Percentiles rank a stretch among this genome's conserved stretches.
Evolutionary conservation across 2,797 vertebrate genomes (phyloP).

Genomic region (Microhierax caerulescens): DNA sequence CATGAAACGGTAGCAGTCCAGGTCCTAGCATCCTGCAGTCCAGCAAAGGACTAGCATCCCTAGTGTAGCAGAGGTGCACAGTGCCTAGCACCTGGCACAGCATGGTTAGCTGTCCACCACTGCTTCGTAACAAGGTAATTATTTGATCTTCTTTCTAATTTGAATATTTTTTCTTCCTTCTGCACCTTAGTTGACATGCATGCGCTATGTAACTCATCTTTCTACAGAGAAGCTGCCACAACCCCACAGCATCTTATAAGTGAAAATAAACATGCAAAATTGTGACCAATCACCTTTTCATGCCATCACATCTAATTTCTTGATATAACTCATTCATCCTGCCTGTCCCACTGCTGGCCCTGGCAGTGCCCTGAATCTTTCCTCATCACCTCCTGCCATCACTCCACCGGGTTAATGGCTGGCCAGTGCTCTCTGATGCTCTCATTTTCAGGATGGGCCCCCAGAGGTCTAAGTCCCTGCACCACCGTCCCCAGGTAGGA

Average conservation of each 20-base stretch:
- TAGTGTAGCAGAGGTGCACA: no score
- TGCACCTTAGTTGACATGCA: neutral
- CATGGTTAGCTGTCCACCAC: neutral
- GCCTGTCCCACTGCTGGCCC: neutral
- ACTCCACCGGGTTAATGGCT: neutral
- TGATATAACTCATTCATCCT: neutral
- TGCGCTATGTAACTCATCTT: neutral
- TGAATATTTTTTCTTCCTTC: neutral
- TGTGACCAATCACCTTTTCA: neutral
- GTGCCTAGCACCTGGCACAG: accelerated
- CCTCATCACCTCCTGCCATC: neutral
- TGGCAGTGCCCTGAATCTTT: neutral
- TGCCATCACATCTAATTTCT: neutral
- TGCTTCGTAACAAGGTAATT: neutral
- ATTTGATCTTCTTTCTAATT: neutral
- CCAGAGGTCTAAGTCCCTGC: neutral
- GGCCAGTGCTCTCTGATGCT: neutral
- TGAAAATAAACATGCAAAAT: neutral
- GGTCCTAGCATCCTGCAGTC: neutral
- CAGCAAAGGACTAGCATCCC: neutral
- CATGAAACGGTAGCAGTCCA: neutral
- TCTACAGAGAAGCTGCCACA: neutral
- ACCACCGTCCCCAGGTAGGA: neutral
- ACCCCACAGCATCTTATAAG: neutral
- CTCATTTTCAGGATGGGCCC: neutral